Percentiles rank a stretch among this genome's conserved stretches.
Evolutionary conservation across 2,888 invertebrate species (phyloP).

Genomic region (Brachynemurus nebulosus): DNA sequence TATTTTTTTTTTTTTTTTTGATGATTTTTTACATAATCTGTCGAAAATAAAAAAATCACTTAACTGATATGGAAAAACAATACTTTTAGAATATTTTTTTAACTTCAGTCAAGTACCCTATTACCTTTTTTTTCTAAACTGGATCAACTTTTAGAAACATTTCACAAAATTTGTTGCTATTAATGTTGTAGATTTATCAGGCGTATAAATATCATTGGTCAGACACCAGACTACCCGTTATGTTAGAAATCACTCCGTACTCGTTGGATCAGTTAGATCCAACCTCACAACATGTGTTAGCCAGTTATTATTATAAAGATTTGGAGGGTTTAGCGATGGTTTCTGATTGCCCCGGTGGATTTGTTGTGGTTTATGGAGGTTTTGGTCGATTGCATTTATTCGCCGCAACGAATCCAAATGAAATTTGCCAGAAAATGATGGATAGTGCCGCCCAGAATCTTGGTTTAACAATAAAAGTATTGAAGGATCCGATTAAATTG

Average conservation of each 20-base stretch:
- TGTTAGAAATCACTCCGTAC: conserved; percentile 83
- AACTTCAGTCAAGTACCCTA: too few species aligned
- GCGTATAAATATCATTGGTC: conserved; percentile 97
- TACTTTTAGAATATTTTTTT: too few species aligned
- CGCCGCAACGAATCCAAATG: conserved; percentile 62
- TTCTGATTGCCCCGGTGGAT: conserved; percentile 82
- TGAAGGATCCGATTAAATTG: conserved; percentile 67
- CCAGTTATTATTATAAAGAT: conserved; percentile 75
- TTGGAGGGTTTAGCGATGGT: conserved; percentile 70
- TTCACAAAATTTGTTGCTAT: conserved; percentile 7
- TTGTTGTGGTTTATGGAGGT: conserved; percentile 82
- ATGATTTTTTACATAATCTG: too few species aligned
- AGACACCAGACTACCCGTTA: conserved; percentile 73
- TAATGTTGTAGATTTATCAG: conserved; percentile 39
- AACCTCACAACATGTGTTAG: conserved; percentile 64
- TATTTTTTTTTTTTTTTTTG: background rate
- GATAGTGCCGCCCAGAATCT: conserved; percentile 71
- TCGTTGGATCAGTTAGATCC: conserved; percentile 87
- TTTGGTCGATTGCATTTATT: conserved; percentile 87
- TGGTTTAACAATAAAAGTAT: conserved; percentile 69
- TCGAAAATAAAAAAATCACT: too few species aligned
- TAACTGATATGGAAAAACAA: too few species aligned
- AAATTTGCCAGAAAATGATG: conserved; percentile 73
- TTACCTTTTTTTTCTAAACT: background rate
- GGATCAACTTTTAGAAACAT: conserved; percentile 5